phyloP scores from a whole-genome alignment of 2,888 invertebrate species.

The Drosophila algonquin region DNA sequence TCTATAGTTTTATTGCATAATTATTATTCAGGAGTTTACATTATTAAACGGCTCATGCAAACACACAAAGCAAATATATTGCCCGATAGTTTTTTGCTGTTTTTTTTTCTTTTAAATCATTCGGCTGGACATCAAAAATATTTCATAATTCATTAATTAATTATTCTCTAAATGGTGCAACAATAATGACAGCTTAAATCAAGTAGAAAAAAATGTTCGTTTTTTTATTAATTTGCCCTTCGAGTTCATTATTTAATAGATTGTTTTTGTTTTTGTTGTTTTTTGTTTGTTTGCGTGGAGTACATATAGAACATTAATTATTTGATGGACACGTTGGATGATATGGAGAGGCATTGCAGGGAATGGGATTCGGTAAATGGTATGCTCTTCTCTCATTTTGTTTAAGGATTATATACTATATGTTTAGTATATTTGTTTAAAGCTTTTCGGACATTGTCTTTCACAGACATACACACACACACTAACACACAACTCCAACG shows the following conservation, averaged over 20 bases:
- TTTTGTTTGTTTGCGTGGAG: constrained; percentile 25
- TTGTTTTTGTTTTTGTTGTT: constrained; percentile 15
- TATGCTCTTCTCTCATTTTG: constrained; percentile 10
- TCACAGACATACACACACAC: constrained; percentile 23
- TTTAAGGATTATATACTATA: not conserved
- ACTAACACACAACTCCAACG: constrained; percentile 32
- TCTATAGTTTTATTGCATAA: constrained; percentile 35
- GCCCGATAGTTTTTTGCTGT: constrained; percentile 11
- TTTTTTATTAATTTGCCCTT: constrained; percentile 13
- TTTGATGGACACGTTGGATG: constrained; percentile 36
- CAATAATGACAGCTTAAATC: constrained; percentile 52
- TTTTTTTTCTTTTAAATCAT: constrained; percentile 6
- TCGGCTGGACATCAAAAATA: constrained; percentile 51
- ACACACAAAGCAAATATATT: constrained; percentile 46
- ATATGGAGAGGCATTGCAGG: constrained; percentile 18
- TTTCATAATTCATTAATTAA: constrained; percentile 53
- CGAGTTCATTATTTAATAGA: constrained; percentile 39
- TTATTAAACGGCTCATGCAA: constrained; percentile 47
- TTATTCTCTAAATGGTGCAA: constrained; percentile 66
- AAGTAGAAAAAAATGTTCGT: constrained; percentile 27
- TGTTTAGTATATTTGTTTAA: constrained; percentile 42
- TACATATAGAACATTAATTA: constrained; percentile 28
- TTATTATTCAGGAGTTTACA: constrained; percentile 40
- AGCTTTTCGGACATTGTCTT: constrained; percentile 58
- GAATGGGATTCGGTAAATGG: constrained; percentile 2